Conservation (phyloP, 1,140 invertebrate species). For the Lordiphosa mommai region DNA sequence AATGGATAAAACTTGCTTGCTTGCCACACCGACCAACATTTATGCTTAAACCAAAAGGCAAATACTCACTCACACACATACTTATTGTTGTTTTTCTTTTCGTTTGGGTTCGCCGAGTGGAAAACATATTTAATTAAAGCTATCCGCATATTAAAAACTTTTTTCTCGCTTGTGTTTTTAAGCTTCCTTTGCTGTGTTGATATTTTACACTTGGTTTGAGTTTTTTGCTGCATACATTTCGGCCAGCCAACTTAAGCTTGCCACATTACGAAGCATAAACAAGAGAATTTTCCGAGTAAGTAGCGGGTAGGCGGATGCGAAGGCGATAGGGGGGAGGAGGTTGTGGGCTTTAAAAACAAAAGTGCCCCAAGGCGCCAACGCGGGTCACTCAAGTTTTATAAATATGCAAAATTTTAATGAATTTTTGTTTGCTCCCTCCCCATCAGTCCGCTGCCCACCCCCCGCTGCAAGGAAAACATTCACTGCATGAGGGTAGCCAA, state of each 20-base stretch:
- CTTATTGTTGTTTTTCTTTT: constrained; percentile 44
- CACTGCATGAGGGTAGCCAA: constrained; percentile 28
- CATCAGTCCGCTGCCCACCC: constrained; percentile 15
- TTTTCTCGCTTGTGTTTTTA: constrained; percentile 18
- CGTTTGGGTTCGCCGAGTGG: constrained; percentile 64
- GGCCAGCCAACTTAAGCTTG: constrained; percentile 57
- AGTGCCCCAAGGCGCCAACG: constrained; percentile 48
- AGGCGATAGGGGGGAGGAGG: background rate
- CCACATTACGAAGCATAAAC: constrained; percentile 72
- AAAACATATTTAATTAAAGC: constrained; percentile 78
- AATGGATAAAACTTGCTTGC: constrained; percentile 45
- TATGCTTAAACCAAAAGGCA: constrained; percentile 51
- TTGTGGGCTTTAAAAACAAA: constrained; percentile 55
- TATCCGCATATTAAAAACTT: constrained; percentile 78
- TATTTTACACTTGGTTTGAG: constrained; percentile 64
- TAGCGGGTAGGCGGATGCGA: background rate
- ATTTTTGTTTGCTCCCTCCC: constrained; percentile 57
- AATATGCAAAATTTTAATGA: constrained; percentile 78
- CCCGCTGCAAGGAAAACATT: constrained; percentile 6
- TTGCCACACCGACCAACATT: constrained; percentile 60
- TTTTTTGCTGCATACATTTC: constrained; percentile 43
- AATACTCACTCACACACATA: constrained; percentile 14
- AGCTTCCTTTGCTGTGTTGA: constrained; percentile 26
- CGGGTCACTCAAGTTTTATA: constrained; percentile 72
- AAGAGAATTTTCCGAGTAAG: constrained; percentile 30